phyloP scores from a whole-genome alignment of 2,888 invertebrate genomes.

The Drosophila nigricruria region DNA sequence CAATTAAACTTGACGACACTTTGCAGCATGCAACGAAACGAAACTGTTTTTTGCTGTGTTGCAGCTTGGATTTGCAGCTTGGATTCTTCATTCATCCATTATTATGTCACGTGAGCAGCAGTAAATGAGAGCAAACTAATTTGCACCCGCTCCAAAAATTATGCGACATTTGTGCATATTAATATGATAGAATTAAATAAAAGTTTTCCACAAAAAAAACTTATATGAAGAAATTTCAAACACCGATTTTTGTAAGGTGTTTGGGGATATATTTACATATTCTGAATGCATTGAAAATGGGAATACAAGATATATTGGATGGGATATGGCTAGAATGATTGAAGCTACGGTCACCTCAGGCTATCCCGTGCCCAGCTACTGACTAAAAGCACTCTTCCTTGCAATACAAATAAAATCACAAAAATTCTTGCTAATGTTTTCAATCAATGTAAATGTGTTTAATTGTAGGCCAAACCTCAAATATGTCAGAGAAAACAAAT shows the following conservation, averaged over 20 bases:
- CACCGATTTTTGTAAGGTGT: too few relatives aligned
- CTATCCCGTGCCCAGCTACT: too few relatives aligned
- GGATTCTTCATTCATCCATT: slow-evolving; percentile 50
- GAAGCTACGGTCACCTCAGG: too few relatives aligned
- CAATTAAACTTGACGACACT: slow-evolving; percentile 68
- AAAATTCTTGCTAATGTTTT: neutral
- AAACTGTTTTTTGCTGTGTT: neutral
- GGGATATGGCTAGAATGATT: too few relatives aligned
- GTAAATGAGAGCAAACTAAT: slow-evolving; percentile 34
- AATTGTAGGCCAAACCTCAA: neutral
- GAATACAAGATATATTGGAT: too few relatives aligned
- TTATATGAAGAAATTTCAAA: too few relatives aligned
- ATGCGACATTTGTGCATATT: slow-evolving; percentile 5
- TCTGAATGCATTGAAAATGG: neutral
- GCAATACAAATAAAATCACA: too few relatives aligned
- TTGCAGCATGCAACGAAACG: too few relatives aligned
- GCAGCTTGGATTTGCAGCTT: neutral
- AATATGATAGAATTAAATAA: too few relatives aligned
- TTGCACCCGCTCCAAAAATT: slow-evolving; percentile 30
- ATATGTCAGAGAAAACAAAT: neutral
- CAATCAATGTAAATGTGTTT: neutral
- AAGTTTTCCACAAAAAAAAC: too few relatives aligned
- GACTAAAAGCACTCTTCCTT: too few relatives aligned
- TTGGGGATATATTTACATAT: too few relatives aligned
- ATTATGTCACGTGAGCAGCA: slow-evolving; percentile 51